phyloP scores from a whole-genome alignment of 1,140 invertebrate genomes.

The Bombus affinis region DNA sequence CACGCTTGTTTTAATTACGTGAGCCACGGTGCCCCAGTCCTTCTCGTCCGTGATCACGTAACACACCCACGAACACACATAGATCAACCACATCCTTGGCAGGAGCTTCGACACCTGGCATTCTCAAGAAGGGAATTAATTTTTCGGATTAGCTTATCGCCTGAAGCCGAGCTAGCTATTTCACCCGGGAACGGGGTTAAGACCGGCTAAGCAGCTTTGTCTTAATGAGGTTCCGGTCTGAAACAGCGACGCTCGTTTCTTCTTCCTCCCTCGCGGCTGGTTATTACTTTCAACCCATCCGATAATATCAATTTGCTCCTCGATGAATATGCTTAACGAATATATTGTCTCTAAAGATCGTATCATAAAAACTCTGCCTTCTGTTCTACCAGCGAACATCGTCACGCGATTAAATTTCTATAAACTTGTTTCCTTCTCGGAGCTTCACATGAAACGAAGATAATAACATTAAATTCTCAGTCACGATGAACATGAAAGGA shows the following conservation, averaged over 20 bases:
- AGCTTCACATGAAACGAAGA: background rate
- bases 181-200: constrained; percentile 72
- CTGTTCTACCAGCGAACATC: background rate
- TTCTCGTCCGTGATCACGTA: constrained; percentile 19
- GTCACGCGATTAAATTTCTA: constrained; percentile 5
- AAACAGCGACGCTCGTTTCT: constrained; percentile 52
- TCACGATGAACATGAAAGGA: background rate
- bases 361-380: constrained; percentile 1
- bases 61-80: constrained; percentile 14
- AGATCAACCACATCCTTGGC: constrained; percentile 16
- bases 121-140: constrained; percentile 77
- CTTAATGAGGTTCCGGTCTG: constrained; percentile 75
- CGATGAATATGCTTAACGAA: background rate
- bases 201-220: constrained; percentile 75
- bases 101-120: constrained; percentile 74
- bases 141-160: constrained; percentile 82
- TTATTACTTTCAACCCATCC: background rate
- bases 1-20: constrained; percentile 79
- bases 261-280: constrained; percentile 12
- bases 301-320: constrained; percentile 46
- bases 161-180: constrained; percentile 69
- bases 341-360: background rate
- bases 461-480: background rate
- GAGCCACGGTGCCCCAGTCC: constrained; percentile 39
- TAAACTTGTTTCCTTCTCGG: background rate